Base-by-base conservation (phyloP, 2,888 invertebrate genomes). In the Tetropium fuscum region DNA sequence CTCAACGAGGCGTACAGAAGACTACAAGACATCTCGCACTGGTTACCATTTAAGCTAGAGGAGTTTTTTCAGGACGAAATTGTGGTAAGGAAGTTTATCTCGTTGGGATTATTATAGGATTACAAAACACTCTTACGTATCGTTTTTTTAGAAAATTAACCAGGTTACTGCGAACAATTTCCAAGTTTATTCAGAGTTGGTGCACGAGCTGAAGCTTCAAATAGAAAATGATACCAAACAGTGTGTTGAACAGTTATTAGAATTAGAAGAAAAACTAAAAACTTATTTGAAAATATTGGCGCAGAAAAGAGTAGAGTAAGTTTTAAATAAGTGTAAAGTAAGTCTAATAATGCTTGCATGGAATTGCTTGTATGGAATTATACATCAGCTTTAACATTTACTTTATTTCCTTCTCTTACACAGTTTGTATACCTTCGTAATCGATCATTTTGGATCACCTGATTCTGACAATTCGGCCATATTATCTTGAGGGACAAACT, bases 51-150 rank as follows among this genome's bases (percentile, higher is more conserved):
- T 38, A 72, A 77, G 61, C 49, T 76, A 19, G 77, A 79, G 49
- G 66, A 73, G 57, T 73, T 68, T 55, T 78, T 80, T 47, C 76
- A 78, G 63, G 49, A 73, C 1, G 74, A 80, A 68, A 70, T 80
- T 19, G 41, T 74, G 65, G 77, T 78, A 70, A 43, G 27, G n/a
- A n/a, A n/a, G n/a, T n/a, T n/a, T n/a, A n/a, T n/a, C n/a, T n/a
- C n/a, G n/a, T n/a, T n/a, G n/a, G n/a, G n/a, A n/a, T n/a, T n/a
- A n/a, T n/a, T n/a, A n/a, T n/a, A n/a, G n/a, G n/a, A n/a, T n/a
- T n/a, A 1, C 8, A 10, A 15, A n/a, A 34, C 11, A 2, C 5
- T 4, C 4, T 11, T 11, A 27, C 27, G 5, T 20, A 41, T 58
- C n/a, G 25, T 30, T 38, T 41, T 74, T 74, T 43, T 54, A 79